Base-by-base conservation (phyloP, 2,888 invertebrate genomes). In the Ectemnius lituratus region DNA sequence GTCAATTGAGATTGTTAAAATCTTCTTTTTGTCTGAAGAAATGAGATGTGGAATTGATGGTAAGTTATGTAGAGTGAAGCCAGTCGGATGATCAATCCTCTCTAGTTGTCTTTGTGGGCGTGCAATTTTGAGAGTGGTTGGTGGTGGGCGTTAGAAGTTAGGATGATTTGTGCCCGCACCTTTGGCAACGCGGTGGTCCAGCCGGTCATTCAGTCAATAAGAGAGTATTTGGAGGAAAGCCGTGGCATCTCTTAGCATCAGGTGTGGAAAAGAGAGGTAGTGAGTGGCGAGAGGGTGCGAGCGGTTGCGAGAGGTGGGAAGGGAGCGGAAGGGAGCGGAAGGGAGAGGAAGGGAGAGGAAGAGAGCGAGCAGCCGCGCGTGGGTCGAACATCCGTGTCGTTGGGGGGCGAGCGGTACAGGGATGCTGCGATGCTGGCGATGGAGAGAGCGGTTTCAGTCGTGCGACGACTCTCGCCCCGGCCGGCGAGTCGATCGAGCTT, bases 381-480 rank as follows among this genome's bases (percentile, higher is more conserved):
- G 37, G 37, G 37, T 37, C 37, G 37, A 37, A 37, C 8, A 37
- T 73, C 52, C 67, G 75, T 67, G 58, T 64, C 61, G 67, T 77
- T 23, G 23, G 23, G 23, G 23, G 23, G 64, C 70, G 62, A 77
- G 74, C 79, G 79, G 68, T 75, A 76, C 76, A 75, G 76, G 67
- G 70, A 71, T 67, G 79, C 71, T 82, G 85, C 86, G 87, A 88
- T 87, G 88, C 87, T 86, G 86, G 78, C 84, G 78, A 84, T 80
- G 77, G 75, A 79, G 67, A 74, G 76, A 78, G 79, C 79, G 78
- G 83, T 85, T 83, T 87, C 87, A 89, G 89, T 89, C 85, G 89
- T 84, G 89, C 87, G 88, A 86, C 88, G 86, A 88, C 88, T 88
- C 84, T 88, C 87, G 88, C 78, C 85, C 85, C 81, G 87, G 84